A percentile compares a stretch with the other conserved stretches of the same genome.
phyloP scores from a whole-genome alignment of 2,113 vertebrate species.

The Cathartes aura region DNA sequence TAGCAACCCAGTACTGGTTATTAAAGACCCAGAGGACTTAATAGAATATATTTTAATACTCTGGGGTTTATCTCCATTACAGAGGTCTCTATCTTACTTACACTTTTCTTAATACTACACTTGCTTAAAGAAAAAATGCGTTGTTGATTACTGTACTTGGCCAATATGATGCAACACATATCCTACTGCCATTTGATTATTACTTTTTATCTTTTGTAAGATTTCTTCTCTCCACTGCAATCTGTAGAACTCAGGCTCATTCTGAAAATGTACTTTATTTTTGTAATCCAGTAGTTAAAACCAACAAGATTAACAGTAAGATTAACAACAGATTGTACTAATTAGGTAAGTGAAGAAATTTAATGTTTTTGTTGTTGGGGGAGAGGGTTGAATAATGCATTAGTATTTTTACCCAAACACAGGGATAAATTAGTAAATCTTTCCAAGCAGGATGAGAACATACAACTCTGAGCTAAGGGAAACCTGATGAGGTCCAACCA shows the following conservation, averaged over 20 bases:
- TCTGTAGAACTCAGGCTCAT: neutral
- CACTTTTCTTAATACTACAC: neutral
- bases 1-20: neutral
- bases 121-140: neutral
- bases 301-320: neutral
- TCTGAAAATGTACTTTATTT: neutral
- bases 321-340: neutral
- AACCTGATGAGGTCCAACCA: neutral
- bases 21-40: neutral
- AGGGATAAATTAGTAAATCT: neutral
- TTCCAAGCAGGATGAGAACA: neutral
- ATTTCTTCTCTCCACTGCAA: neutral
- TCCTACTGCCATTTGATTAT: neutral
- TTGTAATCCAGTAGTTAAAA: neutral
- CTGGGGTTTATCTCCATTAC: neutral
- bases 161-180: fast-evolving
- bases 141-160: neutral
- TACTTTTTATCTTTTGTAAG: neutral
- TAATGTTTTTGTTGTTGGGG: neutral
- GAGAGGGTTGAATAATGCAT: neutral
- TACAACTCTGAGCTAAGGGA: neutral
- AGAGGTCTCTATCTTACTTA: neutral
- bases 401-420: neutral
- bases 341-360: neutral
- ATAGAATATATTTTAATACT: neutral